Evolutionary conservation across 2,888 invertebrate genomes (phyloP), one percentile per base, ranked within the genome.

Genomic region (Coecobrya sp.): DNA sequence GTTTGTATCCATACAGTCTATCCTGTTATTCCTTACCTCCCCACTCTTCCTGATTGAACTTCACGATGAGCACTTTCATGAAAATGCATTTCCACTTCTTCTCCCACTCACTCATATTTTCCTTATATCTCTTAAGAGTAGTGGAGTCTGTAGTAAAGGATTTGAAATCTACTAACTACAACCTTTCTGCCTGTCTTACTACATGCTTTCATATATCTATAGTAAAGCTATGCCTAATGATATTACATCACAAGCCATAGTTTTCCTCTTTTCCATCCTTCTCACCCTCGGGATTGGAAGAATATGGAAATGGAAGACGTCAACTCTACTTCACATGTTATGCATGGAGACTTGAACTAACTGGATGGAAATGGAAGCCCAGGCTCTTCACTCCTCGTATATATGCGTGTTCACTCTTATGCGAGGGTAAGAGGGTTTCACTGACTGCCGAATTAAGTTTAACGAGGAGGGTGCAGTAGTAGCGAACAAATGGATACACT

Each of bases 41-140:
- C 86, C 55, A 86, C 52, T 68, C 62, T 49, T 73, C 86, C 59
- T 52, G 52, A 86, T 86, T 86, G 86, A 70, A 86, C 86, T 86
- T 68, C 52, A 19, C 86, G 86, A 45, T 27, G 49, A 42, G 68
- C 13, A 55, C 25, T 62, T 62, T 30, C 42, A 62, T 65, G 42
- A 36, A 59, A 85, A 85, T 68, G 85, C 45, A 45, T 62, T 42
- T 68, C 73, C 73, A 42, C 73, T 73, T 73, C 76, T 79, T 36
- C 16, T 52, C 49, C 25, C 49, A 19, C 27, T 45, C 10, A 22
- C 25, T 52, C 27, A 10, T 22, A 16, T 36, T 30, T 73, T 73
- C 42, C 45, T 59, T 59, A 27, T 70, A n/a, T n/a, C n/a, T n/a
- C n/a, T n/a, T n/a, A n/a, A n/a, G n/a, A n/a, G n/a, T n/a, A n/a